Evolutionary conservation across 1,140 invertebrate genomes (phyloP), one percentile per base, ranked within the genome.

Genomic region (Ceratosolen solmsi): DNA sequence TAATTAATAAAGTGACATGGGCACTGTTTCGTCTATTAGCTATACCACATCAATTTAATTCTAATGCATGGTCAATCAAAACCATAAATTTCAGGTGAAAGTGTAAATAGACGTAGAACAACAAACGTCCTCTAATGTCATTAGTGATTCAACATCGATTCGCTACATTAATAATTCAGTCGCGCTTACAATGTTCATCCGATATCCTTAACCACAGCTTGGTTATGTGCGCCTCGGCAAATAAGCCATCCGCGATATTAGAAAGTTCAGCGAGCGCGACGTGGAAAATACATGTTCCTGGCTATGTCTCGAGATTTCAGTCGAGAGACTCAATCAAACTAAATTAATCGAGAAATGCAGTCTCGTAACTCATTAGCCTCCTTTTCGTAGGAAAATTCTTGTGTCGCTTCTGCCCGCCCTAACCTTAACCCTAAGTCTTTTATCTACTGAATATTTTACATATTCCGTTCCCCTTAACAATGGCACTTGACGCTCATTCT

Each of bases 101-200:
- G 65, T 79, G 51, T 54, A 79, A 71, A 79, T 22, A 71, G 65
- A 27, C 49, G n/a, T 25, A 15, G 46, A 0, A n/a, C 46, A 68
- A 70, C 58, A 70, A 70, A 68, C 33, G 36, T 20, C n/a, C 8
- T 22, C 9, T n/a, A 20, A 56, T 36, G 33, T 25, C 1, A 79
- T 54, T 70, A 79, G 25, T 11, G 30, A 77, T 51, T 77, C 22
- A 30, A 22, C 60, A 33, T 49, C 60, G 20, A 77, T 77, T 77
- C 0, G 33, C 1, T 15, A n/a, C 41, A 77, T 77, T 76, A 46
- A 77, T 77, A 51, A 65, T 51, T 76, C 20, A n/a, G 0, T 36
- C 36, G 20, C 0, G 0, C 2, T 38, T n/a, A 20, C n/a, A n/a
- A n/a, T n/a, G n/a, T n/a, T n/a, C n/a, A n/a, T n/a, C n/a, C n/a